Conservation (phyloP, 2,113 vertebrate genomes). For the Erythrocercus mccallii region DNA sequence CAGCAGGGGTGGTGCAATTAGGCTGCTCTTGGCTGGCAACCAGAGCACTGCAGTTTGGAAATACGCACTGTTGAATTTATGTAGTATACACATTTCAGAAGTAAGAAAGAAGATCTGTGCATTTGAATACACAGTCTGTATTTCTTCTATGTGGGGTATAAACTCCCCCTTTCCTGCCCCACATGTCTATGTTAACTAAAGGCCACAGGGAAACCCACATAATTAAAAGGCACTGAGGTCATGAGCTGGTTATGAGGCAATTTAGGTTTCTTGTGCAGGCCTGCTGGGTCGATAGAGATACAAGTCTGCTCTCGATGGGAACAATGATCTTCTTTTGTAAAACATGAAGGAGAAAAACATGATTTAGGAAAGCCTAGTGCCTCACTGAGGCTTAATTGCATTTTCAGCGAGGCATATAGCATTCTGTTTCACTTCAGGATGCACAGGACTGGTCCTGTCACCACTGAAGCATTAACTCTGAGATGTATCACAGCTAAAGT, state of each 20-base stretch:
- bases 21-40: background rate
- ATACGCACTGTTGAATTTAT: background rate
- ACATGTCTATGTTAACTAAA: background rate
- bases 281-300: slow-evolving; percentile 54
- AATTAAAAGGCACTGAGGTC: slow-evolving; percentile 69
- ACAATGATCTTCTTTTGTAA: slow-evolving; percentile 71
- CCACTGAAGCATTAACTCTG: background rate
- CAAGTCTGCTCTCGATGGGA: slow-evolving; percentile 43
- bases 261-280: slow-evolving; percentile 65
- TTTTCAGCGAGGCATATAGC: slow-evolving; percentile 73
- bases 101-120: background rate
- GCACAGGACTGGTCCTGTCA: slow-evolving; percentile 22
- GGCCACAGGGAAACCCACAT: slow-evolving; percentile 46
- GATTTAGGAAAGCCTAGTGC: slow-evolving; percentile 51
- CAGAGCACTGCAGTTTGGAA: background rate
- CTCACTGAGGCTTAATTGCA: slow-evolving; percentile 79
- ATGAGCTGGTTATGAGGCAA: slow-evolving; percentile 69
- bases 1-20: background rate
- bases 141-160: background rate
- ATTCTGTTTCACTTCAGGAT: slow-evolving; percentile 79
- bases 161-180: background rate
- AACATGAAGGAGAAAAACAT: slow-evolving; percentile 51
- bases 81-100: background rate
- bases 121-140: background rate
- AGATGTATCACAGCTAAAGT: slow-evolving; percentile 75